Evolutionary conservation across 2,888 invertebrate genomes (phyloP).

Genomic region (Digitonthophagus gazella): DNA sequence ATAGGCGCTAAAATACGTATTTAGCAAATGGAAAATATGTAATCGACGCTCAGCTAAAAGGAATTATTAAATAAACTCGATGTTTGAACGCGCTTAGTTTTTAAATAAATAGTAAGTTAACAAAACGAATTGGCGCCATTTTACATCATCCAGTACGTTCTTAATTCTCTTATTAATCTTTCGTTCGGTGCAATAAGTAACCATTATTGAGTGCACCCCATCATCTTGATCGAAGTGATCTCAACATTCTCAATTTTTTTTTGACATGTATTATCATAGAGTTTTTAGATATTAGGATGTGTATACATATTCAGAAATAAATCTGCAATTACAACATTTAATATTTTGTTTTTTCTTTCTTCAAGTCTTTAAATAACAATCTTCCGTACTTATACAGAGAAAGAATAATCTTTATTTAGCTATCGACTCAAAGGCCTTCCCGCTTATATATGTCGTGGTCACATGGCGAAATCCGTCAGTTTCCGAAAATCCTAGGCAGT

Average conservation of each 20-base stretch:
- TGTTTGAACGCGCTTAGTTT: background rate
- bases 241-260: constrained; percentile 41
- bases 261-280: constrained; percentile 42
- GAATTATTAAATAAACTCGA: constrained; percentile 16
- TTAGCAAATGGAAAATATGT: background rate
- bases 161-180: constrained; percentile 21
- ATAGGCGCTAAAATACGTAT: constrained; percentile 1
- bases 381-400: too few species aligned
- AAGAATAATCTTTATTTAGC: too few species aligned
- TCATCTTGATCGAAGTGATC: constrained; percentile 40
- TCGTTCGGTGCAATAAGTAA: background rate
- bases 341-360: constrained; percentile 21
- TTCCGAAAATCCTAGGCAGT: too few species aligned
- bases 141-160: background rate
- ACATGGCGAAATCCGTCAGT: too few species aligned
- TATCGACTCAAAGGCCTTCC: too few species aligned
- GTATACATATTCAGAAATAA: constrained; percentile 31
- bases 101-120: background rate
- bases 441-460: too few species aligned
- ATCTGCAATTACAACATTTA: constrained; percentile 27
- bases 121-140: background rate
- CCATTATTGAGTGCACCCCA: constrained; percentile 26
- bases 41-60: constrained; percentile 20
- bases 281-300: constrained; percentile 36
- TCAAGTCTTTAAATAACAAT: too few species aligned